Evolutionary conservation across 2,113 vertebrate genomes (phyloP).

Genomic region (Lampris incognitus): DNA sequence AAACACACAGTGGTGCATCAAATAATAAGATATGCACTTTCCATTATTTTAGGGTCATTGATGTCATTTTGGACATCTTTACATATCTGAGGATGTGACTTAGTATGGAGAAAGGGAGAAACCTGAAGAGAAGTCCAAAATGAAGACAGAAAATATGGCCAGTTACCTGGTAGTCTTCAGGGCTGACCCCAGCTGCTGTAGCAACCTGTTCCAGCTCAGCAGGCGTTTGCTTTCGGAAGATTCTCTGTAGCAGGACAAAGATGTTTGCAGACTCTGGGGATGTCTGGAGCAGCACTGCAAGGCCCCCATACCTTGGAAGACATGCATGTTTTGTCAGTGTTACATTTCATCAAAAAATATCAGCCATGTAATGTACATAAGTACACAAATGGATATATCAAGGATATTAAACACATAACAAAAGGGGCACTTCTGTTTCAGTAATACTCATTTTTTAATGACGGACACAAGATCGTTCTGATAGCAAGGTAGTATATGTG

Average conservation of each 20-base stretch:
- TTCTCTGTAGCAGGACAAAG: constrained; percentile 87
- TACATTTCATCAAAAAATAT: not conserved
- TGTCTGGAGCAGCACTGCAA: constrained; percentile 90
- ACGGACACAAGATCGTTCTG: no score
- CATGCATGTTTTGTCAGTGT: not conserved
- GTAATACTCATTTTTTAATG: no score
- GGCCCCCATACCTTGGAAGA: constrained; percentile 86
- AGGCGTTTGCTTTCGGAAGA: constrained; percentile 87
- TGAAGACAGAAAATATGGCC: not conserved
- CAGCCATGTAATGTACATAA: not conserved
- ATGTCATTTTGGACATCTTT: not conserved
- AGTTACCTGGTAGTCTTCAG: constrained; percentile 89
- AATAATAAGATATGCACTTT: not conserved
- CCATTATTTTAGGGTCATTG: no score
- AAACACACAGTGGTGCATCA: not conserved
- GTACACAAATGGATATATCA: not conserved
- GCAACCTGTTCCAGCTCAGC: constrained; percentile 82
- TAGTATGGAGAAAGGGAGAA: not conserved
- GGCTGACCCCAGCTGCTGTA: constrained; percentile 81
- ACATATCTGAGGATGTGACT: no score
- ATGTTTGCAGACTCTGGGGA: constrained; percentile 90
- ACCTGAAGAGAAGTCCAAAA: not conserved
- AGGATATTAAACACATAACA: not conserved
- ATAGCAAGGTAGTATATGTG: no score
- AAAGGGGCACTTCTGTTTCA: not conserved